Base-by-base conservation (phyloP, 2,888 invertebrate species). In the Tubulanus polymorphus region DNA sequence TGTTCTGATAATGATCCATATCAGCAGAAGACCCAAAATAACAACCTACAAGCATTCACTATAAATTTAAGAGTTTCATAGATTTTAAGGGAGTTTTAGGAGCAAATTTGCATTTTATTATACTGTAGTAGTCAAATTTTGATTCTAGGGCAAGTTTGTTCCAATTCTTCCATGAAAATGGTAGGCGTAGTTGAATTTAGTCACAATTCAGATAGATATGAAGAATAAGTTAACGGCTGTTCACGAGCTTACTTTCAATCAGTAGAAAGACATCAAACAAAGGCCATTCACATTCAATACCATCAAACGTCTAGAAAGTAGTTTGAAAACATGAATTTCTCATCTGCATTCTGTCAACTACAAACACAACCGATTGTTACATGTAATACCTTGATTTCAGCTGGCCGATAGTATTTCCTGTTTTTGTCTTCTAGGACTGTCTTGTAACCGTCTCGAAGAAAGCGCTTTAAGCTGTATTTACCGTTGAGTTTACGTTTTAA, bases 281-380 rank as follows among this genome's bases (percentile, higher is more conserved):
- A 0, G 99, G 99, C 95, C 97, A 99, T 78, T 99, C 96, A 63
- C 93, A 92, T 81, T 99, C 99, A 15, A 97, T 85, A 45, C 90
- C 90, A 73, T 97, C 95, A 81, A 95, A 99, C 72, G 92, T 88
- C 85, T 86, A 67, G 35, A 72, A 71, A 37, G 65, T 59, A 58
- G 57, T 61, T 62, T 57, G 57, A 48, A 29, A 37, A 48, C n/a
- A n/a, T n/a, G n/a, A n/a, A 45, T 1, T 50, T 10, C 12, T 12
- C 18, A 46, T 28, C 29, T 46, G 18, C 15, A 45, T 20, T 29
- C 62, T 12, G 64, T 66, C 50, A 63, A 64, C 8, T 32, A 10
- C 10, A n/a, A n/a, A 32, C 35, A 32, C 10, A n/a, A 32, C 35
- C n/a, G 35, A 32, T n/a, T 32, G 35, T 32, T 10, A 32, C 10